Evolutionary conservation across 2,113 vertebrate genomes (phyloP).

Genomic region (Phylloscopus trochiloides): DNA sequence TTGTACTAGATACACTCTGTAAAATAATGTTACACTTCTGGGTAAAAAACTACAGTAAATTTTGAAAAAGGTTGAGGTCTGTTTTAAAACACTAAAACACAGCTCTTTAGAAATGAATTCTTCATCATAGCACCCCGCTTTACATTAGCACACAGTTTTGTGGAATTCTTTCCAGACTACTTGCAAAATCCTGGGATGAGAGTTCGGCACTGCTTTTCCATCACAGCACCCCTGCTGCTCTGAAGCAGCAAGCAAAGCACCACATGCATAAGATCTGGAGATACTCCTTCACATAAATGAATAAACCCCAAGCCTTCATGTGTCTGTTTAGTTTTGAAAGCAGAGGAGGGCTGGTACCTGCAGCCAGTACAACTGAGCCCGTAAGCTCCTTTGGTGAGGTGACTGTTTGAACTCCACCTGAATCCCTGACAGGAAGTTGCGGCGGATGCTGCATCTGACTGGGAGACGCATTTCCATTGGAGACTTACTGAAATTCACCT

Average conservation of each 20-base stretch:
- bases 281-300: neutral
- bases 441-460: slow-evolving; percentile 78
- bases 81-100: neutral
- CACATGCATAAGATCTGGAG: fast-evolving
- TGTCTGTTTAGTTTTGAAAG: slow-evolving; percentile 61
- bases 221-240: neutral
- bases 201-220: neutral
- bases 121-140: neutral
- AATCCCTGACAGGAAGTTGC: slow-evolving; percentile 92
- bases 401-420: slow-evolving; percentile 93
- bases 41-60: neutral
- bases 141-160: neutral
- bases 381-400: slow-evolving; percentile 87
- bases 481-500: slow-evolving; percentile 86
- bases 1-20: neutral
- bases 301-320: neutral
- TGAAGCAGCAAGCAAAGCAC: fast-evolving
- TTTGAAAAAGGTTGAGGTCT: neutral
- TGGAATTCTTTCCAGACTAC: neutral
- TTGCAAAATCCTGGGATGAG: neutral
- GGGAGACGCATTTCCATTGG: slow-evolving; percentile 91
- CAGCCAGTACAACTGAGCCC: slow-evolving; percentile 91
- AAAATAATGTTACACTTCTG: neutral
- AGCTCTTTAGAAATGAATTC: neutral
- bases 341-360: slow-evolving; percentile 77